phyloP scores from a whole-genome alignment of 2,888 invertebrate species.

The Pachymerium ferrugineum region DNA sequence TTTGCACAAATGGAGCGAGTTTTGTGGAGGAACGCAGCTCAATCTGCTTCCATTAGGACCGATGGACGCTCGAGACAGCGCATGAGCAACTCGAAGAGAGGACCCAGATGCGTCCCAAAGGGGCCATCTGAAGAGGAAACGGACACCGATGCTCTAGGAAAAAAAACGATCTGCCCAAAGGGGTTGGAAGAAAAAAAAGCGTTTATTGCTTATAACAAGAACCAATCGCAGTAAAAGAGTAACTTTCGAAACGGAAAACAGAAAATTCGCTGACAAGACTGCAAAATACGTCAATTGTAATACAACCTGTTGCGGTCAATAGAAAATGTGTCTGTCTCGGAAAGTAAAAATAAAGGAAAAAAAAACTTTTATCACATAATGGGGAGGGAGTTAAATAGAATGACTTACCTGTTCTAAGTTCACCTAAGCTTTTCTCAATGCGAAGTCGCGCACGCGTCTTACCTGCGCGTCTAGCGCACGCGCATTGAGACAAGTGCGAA shows the following conservation, averaged over 20 bases:
- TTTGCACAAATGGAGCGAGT: background rate
- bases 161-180: background rate
- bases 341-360: background rate
- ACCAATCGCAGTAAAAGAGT: slow-evolving; percentile 5
- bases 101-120: background rate
- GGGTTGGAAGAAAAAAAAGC: background rate
- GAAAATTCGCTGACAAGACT: background rate
- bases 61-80: background rate
- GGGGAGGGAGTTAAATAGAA: background rate
- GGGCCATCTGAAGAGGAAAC: background rate
- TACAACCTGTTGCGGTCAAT: background rate
- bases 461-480: background rate
- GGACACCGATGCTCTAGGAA: background rate
- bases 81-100: slow-evolving; percentile 8
- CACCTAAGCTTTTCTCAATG: background rate
- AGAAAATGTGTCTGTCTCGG: background rate
- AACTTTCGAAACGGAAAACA: background rate
- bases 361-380: background rate
- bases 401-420: background rate
- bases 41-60: slow-evolving; percentile 9
- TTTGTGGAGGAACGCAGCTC: background rate
- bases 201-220: slow-evolving; percentile 11
- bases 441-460: background rate
- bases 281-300: background rate
- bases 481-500: too few relatives aligned